Evolutionary conservation across 2,888 invertebrate species (phyloP), one percentile per base, ranked within the genome.

Genomic region (Camponotus fellah): DNA sequence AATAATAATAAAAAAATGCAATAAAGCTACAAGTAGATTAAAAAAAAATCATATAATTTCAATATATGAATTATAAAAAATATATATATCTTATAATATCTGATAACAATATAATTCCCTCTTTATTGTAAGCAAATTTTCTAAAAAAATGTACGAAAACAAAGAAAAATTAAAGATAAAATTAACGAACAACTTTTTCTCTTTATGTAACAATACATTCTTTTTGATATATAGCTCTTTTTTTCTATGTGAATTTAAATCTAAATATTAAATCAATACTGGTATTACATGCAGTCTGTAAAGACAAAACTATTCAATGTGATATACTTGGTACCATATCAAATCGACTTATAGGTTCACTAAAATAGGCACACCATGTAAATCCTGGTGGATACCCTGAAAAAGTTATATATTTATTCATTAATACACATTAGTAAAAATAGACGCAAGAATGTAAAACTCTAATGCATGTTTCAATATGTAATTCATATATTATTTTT

Each of bases 341-440:
- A 89, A 88, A 91, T 87, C 89, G 92, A 84, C 91, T 62, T 81
- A 90, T 90, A 90, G 94, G 93, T 87, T 93, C 93, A 77, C 90
- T 93, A 89, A 95, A 89, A 89, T 95, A 94, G 91, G 94, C 93
- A 89, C 94, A 94, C 94, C 94, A 95, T 76, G 94, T 94, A 82
- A 94, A 94, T 72, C 95, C 95, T 86, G 94, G 93, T 84, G 95
- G 95, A 89, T 94, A 95, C 87, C 94, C 95, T 95, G 94, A 83
- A 94, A 94, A 92, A 93, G 32, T 75, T 46, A 65, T 46, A 65
- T 10, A 17, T 75, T 26, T 26, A 32, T 26, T 56, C 5, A 75
- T 62, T 69, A 77, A 12, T 49, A n/a, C 9, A 66, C 9, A 58
- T 32, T 43, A 43, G 32, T 37, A 46, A 58, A 80, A 64, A 64